Conservation (phyloP, 30 jellyfish, hydroid and myxozoan species). For the Turritopsis dohrnii region DNA sequence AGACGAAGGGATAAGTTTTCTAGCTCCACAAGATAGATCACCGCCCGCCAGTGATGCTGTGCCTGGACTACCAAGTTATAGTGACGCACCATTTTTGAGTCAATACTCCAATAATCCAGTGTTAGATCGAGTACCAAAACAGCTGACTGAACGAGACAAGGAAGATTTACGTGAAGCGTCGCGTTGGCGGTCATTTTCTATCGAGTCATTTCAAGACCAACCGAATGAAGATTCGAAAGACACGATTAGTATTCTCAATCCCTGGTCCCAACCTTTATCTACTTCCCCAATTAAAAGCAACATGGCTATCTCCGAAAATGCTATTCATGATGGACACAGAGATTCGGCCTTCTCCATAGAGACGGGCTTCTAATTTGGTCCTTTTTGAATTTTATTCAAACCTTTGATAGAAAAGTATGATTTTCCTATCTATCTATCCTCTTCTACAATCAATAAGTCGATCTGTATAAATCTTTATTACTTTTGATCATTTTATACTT, state of each 20-base stretch:
- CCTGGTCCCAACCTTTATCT: not conserved
- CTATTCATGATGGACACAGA: not conserved
- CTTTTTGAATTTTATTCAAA: not conserved
- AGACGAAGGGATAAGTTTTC: conserved; percentile 4
- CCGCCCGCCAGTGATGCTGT: not conserved
- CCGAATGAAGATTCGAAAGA: not conserved
- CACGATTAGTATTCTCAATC: not conserved
- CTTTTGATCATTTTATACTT: not conserved
- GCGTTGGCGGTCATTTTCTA: conserved; percentile 24
- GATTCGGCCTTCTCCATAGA: not conserved
- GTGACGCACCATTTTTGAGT: not conserved
- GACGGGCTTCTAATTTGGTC: not conserved
- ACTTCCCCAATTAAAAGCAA: not conserved
- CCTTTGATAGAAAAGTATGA: too few species aligned
- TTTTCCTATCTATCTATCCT: not conserved
- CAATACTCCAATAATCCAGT: conserved; percentile 10
- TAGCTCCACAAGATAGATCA: not conserved
- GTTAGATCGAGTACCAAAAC: conserved; percentile 15
- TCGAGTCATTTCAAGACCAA: conserved; percentile 2
- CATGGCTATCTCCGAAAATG: not conserved
- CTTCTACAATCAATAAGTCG: not conserved
- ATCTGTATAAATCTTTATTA: too few species aligned
- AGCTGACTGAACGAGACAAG: conserved; percentile 1
- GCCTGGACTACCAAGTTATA: conserved; percentile 3
- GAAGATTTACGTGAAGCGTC: conserved; percentile 2